phyloP scores from a whole-genome alignment of 2,797 vertebrate species.

The Stomatorhinus walkeri region DNA sequence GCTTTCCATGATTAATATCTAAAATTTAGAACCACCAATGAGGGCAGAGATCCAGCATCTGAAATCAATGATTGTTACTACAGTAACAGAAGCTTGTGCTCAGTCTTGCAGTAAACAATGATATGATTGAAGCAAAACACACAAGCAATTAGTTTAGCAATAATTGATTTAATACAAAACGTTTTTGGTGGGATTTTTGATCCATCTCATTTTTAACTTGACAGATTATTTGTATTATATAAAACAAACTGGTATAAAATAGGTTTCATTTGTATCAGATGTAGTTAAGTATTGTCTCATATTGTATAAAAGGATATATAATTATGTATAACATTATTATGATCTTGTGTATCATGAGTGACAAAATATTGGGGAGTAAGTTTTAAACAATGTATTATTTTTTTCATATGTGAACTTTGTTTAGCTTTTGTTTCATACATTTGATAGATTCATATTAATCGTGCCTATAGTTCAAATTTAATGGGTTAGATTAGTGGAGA shows the following conservation, averaged over 20 bases:
- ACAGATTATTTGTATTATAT: not conserved
- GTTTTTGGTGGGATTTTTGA: not conserved
- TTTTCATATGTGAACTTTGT: not conserved
- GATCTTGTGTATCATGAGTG: not conserved
- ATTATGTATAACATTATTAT: not conserved
- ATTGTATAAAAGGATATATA: not conserved
- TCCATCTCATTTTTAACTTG: not conserved
- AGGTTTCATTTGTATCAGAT: not conserved
- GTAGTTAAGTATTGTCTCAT: not conserved
- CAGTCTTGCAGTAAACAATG: not conserved
- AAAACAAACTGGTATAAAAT: not conserved
- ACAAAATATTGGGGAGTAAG: not conserved
- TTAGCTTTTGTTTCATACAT: not conserved
- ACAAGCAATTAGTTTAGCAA: not conserved
- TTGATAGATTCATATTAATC: not conserved
- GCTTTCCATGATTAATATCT: constrained; percentile 16
- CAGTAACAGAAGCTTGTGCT: not conserved
- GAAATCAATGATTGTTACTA: constrained; percentile 4
- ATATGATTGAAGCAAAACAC: not conserved
- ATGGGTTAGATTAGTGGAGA: not conserved
- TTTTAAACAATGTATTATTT: not conserved
- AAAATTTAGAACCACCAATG: not conserved
- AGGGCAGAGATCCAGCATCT: not conserved
- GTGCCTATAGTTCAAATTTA: not conserved
- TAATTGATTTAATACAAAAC: not conserved